Percentiles rank a stretch among this genome's conserved stretches.
phyloP scores from a whole-genome alignment of 2,888 invertebrate species.

The Serripes groenlandicus region DNA sequence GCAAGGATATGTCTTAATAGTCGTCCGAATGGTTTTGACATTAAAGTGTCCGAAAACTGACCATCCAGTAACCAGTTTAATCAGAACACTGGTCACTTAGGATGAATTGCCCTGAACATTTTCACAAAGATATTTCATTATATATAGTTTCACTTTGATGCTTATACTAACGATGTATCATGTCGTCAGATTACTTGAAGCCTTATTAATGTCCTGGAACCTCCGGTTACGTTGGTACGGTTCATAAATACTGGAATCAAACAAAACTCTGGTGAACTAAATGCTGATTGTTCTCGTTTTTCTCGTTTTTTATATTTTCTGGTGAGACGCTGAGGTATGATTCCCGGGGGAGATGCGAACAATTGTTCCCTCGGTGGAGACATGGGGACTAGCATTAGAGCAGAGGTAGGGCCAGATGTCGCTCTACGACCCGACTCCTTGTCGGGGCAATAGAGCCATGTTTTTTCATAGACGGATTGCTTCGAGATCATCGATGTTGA shows the following conservation, averaged over 20 bases:
- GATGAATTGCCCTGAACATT: too few species aligned
- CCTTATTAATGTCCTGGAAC: constrained; percentile 58
- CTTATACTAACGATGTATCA: too few species aligned
- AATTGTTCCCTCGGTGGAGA: constrained; percentile 29
- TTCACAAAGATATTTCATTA: too few species aligned
- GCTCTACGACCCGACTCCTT: constrained; percentile 31
- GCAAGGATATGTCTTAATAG: too few species aligned
- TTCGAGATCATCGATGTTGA: constrained; percentile 39
- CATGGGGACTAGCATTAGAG: constrained; percentile 47
- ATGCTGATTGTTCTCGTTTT: background rate
- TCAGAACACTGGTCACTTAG: too few species aligned
- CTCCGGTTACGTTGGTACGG: constrained; percentile 52
- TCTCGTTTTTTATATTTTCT: background rate
- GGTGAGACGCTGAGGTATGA: constrained; percentile 43
- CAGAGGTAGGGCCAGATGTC: constrained; percentile 39
- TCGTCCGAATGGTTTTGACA: too few species aligned
- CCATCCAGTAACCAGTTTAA: too few species aligned
- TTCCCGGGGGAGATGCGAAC: constrained; percentile 17
- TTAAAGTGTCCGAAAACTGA: too few species aligned
- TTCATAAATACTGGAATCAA: constrained; percentile 40
- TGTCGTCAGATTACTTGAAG: too few species aligned
- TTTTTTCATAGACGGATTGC: constrained; percentile 2
- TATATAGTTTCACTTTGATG: too few species aligned
- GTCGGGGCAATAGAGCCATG: constrained; percentile 35
- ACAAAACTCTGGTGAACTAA: background rate